Evolutionary conservation across 2,888 invertebrate genomes (phyloP).

Genomic region (Brachypterus glaber): DNA sequence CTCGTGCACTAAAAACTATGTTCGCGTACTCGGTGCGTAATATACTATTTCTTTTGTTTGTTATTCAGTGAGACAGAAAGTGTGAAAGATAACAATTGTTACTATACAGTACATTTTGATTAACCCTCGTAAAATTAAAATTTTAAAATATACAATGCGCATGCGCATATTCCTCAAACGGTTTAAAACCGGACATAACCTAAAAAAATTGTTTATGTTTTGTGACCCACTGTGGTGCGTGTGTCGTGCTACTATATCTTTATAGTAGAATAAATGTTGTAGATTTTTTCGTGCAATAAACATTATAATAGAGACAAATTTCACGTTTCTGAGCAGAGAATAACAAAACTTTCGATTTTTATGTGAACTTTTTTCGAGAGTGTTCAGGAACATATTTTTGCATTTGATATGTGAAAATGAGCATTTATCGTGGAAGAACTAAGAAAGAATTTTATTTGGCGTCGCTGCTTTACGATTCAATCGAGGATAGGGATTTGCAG

Average conservation of each 20-base stretch:
- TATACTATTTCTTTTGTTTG: too few relatives aligned
- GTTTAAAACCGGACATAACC: conserved; percentile 2
- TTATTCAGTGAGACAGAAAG: too few relatives aligned
- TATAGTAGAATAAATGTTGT: too few relatives aligned
- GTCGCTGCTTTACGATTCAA: conserved; percentile 50
- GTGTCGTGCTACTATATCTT: too few relatives aligned
- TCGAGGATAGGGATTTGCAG: conserved; percentile 53
- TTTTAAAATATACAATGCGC: background rate
- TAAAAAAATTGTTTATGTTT: conserved; percentile 7
- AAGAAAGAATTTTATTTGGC: conserved; percentile 32
- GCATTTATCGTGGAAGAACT: conserved; percentile 29
- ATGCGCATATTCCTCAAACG: background rate
- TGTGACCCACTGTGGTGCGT: too few relatives aligned
- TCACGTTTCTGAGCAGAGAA: too few relatives aligned
- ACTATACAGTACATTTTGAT: background rate
- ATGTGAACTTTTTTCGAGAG: too few relatives aligned
- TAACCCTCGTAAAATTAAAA: conserved; percentile 1
- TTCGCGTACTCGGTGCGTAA: too few relatives aligned
- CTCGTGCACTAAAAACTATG: too few relatives aligned
- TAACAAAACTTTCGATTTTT: too few relatives aligned
- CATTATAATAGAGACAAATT: too few relatives aligned
- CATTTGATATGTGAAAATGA: conserved; percentile 30
- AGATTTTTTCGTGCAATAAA: conserved; percentile 9
- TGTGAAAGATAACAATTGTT: too few relatives aligned
- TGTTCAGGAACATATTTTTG: conserved; percentile 1